Evolutionary conservation across 2,888 invertebrate genomes (phyloP).

Genomic region (Parapristionchus giblindavisi): DNA sequence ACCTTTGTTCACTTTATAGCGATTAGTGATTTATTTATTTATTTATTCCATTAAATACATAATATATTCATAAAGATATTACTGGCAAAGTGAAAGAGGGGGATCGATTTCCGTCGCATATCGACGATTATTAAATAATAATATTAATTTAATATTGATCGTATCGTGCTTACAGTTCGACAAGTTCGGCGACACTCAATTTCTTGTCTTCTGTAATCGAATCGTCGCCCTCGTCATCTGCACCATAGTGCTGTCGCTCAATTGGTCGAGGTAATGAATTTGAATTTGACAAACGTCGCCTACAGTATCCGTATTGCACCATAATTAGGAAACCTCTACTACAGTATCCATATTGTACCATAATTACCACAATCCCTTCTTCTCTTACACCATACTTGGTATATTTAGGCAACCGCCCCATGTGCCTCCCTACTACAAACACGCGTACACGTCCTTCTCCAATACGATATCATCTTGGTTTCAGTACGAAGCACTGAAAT

Average conservation of each 20-base stretch:
- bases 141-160: constrained; percentile 14
- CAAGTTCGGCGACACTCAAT: constrained; percentile 91
- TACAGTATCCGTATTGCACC: neutral
- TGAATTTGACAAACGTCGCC: neutral
- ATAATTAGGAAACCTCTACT: neutral
- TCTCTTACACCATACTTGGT: too few species aligned
- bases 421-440: constrained; percentile 89
- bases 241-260: constrained; percentile 73
- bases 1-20: too few species aligned
- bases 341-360: neutral
- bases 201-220: constrained; percentile 93
- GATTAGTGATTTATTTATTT: too few species aligned
- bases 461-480: constrained; percentile 99
- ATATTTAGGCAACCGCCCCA: constrained; percentile 76
- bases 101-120: too few species aligned
- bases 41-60: too few species aligned
- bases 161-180: constrained; percentile 65
- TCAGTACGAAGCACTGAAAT: constrained; percentile 98
- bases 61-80: too few species aligned
- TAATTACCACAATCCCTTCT: neutral
- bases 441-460: constrained; percentile 92
- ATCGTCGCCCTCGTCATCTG: constrained; percentile 84
- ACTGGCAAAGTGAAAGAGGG: too few species aligned
- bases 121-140: neutral
- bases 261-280: constrained; percentile 53